These are phyloP conservation scores for Phengaris arion DNA, from an alignment of 2,888 invertebrate species.

Conservation along the genomic window DNA sequence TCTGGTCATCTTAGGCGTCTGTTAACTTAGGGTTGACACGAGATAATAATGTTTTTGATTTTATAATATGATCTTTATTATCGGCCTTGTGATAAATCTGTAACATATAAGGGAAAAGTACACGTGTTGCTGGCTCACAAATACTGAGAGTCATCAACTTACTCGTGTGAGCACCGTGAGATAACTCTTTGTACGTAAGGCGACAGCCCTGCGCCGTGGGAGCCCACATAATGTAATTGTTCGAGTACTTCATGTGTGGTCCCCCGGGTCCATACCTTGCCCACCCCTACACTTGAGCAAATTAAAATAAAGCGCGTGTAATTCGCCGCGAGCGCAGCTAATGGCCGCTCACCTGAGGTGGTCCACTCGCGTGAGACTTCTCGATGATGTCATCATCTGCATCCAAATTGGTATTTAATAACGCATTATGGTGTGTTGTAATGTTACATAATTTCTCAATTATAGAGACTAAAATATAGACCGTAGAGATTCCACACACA, in stretches of 20 bases:
- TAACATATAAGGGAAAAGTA: no score
- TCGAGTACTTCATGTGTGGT: conserved; percentile 61
- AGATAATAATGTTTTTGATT: not conserved
- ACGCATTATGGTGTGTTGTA: not conserved
- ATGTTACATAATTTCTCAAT: not conserved
- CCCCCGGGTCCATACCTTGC: conserved; percentile 33
- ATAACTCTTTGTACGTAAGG: not conserved
- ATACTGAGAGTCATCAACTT: not conserved
- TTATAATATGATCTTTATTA: not conserved
- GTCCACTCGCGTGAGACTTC: conserved; percentile 1
- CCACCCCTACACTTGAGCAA: conserved; percentile 29
- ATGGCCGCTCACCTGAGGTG: conserved; percentile 30
- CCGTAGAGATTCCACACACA: not conserved
- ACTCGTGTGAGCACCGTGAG: not conserved
- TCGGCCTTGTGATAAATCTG: not conserved
- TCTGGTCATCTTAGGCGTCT: not conserved
- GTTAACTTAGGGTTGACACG: not conserved
- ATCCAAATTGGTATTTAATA: conserved; percentile 8
- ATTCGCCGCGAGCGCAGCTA: conserved; percentile 35
- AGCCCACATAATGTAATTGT: conserved; percentile 50
- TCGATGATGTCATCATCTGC: conserved; percentile 8
- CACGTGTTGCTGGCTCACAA: no score
- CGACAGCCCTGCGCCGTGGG: not conserved
- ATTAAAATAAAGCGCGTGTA: conserved; percentile 38
- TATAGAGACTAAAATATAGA: not conserved